phyloP scores from a whole-genome alignment of 2,888 invertebrate genomes.

The Lithophane socia region DNA sequence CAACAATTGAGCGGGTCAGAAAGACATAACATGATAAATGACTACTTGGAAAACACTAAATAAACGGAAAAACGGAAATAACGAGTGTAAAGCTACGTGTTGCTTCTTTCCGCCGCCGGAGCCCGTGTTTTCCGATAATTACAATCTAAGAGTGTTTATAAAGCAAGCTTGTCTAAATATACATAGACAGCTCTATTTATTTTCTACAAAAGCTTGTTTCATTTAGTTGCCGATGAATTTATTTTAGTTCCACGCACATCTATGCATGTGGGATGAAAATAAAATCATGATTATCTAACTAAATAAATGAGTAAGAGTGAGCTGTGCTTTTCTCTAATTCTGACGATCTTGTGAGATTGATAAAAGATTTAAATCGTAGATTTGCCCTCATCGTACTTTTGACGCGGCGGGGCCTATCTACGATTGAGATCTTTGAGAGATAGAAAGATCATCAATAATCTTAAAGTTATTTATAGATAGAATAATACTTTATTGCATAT shows the following conservation, averaged over 20 bases:
- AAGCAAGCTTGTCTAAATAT: background rate
- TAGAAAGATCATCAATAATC: no score
- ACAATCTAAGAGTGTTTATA: background rate
- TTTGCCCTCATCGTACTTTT: no score
- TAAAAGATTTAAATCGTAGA: no score
- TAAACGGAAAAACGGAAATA: background rate
- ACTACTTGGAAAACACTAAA: no score
- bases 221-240: background rate
- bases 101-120: background rate
- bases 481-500: no score
- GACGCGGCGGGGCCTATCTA: no score
- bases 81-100: background rate
- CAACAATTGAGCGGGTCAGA: no score
- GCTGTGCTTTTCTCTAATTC: background rate
- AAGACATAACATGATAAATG: background rate
- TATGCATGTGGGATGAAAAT: background rate
- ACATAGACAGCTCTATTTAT: background rate
- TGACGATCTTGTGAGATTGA: background rate
- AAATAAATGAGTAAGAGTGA: background rate
- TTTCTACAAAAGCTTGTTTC: background rate
- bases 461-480: no score
- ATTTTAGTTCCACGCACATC: background rate
- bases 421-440: no score
- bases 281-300: background rate
- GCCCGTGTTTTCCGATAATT: slow-evolving; percentile 9